Conservation (phyloP, 2,888 invertebrate genomes). For the Saturnia japonica region DNA sequence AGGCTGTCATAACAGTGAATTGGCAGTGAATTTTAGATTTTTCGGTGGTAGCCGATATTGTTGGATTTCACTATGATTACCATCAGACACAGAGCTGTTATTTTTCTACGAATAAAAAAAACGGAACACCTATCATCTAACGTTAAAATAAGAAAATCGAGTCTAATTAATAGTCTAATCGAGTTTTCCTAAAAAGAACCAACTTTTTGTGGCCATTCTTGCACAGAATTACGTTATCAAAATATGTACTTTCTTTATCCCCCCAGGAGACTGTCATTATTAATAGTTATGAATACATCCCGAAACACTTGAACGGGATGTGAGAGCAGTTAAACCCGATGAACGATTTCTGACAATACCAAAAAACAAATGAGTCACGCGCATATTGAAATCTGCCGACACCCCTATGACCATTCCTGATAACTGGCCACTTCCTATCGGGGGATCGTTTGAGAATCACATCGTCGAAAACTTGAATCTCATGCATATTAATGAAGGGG, state of each 20-base stretch:
- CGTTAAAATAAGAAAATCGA: too few relatives aligned
- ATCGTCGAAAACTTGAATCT: constrained; percentile 37
- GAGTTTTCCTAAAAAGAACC: too few relatives aligned
- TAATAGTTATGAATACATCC: constrained; percentile 2
- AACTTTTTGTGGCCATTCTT: background rate
- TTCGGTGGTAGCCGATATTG: too few relatives aligned
- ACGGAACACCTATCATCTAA: too few relatives aligned
- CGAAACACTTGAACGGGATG: constrained; percentile 4
- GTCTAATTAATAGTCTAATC: too few relatives aligned
- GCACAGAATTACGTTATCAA: background rate
- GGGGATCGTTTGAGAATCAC: constrained; percentile 27
- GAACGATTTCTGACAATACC: constrained; percentile 11
- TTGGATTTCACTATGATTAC: too few relatives aligned
- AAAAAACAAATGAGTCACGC: constrained; percentile 14
- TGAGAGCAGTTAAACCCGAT: constrained; percentile 2
- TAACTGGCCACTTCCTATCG: constrained; percentile 26
- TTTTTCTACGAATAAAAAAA: too few relatives aligned
- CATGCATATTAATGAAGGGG: constrained; percentile 47
- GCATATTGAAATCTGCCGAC: constrained; percentile 14
- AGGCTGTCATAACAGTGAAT: too few relatives aligned
- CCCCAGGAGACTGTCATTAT: background rate
- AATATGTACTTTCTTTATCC: background rate
- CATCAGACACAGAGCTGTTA: too few relatives aligned
- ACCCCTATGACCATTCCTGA: constrained; percentile 16
- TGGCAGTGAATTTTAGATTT: too few relatives aligned